phyloP scores from a whole-genome alignment of 1,140 invertebrate species.

The Coptotermes formosanus region DNA sequence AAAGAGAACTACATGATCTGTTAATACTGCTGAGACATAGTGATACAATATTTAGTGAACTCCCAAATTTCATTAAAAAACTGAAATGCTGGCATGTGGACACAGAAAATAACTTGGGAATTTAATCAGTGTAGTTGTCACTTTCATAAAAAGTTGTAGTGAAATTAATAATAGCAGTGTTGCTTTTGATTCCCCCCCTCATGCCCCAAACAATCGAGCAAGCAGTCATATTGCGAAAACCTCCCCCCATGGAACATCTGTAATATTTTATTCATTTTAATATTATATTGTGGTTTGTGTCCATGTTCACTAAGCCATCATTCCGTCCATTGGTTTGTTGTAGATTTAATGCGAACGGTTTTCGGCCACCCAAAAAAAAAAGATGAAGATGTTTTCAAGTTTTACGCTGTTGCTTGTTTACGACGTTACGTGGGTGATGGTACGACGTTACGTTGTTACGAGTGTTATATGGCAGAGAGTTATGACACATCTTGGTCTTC shows the following conservation, averaged over 20 bases:
- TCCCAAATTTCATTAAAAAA: neutral
- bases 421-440: slow-evolving; percentile 14
- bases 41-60: neutral
- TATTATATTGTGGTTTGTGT: neutral
- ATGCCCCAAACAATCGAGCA: slow-evolving; percentile 6
- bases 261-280: slow-evolving; percentile 24
- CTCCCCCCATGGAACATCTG: slow-evolving; percentile 24
- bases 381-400: slow-evolving; percentile 24
- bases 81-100: neutral
- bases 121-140: neutral
- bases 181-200: slow-evolving; percentile 4
- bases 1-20: neutral
- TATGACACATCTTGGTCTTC: slow-evolving; percentile 93
- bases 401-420: slow-evolving; percentile 16
- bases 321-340: neutral
- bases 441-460: slow-evolving; percentile 25
- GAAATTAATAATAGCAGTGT: slow-evolving; percentile 4
- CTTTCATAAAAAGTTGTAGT: neutral
- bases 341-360: slow-evolving; percentile 9
- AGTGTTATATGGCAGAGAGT: slow-evolving; percentile 42
- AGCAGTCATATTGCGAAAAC: slow-evolving; percentile 6
- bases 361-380: slow-evolving; percentile 3
- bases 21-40: slow-evolving; percentile 7
- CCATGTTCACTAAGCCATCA: slow-evolving; percentile 17
- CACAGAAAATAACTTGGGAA: neutral